A percentile compares a stretch with the other conserved stretches of the same genome.
phyloP scores from a whole-genome alignment of 2,113 vertebrate species.

The Elaphurus davidianus region DNA sequence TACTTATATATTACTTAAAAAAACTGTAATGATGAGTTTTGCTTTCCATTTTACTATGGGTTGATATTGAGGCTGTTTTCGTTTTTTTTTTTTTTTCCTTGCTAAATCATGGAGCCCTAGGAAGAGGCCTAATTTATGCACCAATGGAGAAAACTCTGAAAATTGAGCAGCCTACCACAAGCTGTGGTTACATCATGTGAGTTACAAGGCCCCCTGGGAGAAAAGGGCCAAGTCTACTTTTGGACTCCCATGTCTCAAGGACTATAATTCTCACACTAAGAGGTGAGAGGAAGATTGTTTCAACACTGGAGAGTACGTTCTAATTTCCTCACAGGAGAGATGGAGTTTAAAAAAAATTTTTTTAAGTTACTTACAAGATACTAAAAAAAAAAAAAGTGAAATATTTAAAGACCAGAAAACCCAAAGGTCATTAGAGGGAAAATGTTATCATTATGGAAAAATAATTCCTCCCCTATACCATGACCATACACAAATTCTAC shows the following conservation, averaged over 20 bases:
- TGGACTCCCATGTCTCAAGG: not conserved
- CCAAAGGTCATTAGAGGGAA: not conserved
- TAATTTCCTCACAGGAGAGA: not conserved
- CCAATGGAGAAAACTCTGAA: not conserved
- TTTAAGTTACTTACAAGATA: not conserved
- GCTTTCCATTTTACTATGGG: not conserved
- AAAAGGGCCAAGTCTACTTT: not conserved
- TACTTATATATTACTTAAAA: not conserved
- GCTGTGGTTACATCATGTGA: not conserved
- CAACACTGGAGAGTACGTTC: not conserved
- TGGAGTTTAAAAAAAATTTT: not conserved
- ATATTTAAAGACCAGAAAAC: not conserved
- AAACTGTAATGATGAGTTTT: not conserved
- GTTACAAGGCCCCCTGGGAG: not conserved
- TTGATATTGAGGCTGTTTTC: not conserved
- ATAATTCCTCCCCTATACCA: not conserved
- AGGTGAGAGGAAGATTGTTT: not conserved
- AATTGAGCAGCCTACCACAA: not conserved
- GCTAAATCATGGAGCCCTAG: not conserved
- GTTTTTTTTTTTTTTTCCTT: not conserved
- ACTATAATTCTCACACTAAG: not conserved
- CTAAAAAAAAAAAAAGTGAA: not conserved
- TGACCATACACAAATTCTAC: not conserved
- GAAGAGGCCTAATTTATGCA: not conserved
- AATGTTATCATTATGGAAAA: not conserved